phyloP scores from a whole-genome alignment of 2,113 vertebrate genomes.

The Oxygymnocypris stewartii region DNA sequence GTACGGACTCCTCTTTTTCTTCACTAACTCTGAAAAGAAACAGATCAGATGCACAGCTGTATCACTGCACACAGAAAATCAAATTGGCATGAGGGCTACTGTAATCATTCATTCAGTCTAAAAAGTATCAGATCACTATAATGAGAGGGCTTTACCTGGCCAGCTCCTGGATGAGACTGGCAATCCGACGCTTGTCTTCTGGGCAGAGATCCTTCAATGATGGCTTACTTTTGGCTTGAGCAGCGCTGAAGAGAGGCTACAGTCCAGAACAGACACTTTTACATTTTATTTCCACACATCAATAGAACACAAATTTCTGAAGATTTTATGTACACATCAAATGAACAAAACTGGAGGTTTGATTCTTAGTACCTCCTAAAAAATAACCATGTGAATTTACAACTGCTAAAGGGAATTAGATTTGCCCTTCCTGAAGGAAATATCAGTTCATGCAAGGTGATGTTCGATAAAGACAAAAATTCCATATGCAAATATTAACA shows the following conservation, averaged over 20 bases:
- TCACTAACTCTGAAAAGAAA: slow-evolving; percentile 85
- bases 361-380: background rate
- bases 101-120: background rate
- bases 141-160: slow-evolving; percentile 80
- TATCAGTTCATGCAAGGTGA: background rate
- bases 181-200: slow-evolving; percentile 95
- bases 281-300: background rate
- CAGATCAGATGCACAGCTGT: background rate
- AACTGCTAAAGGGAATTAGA: background rate
- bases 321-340: background rate
- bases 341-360: background rate
- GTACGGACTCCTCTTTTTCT: slow-evolving; percentile 92
- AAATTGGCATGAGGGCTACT: background rate
- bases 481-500: background rate
- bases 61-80: background rate
- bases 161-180: slow-evolving; percentile 94
- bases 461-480: background rate
- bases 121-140: background rate
- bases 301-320: background rate
- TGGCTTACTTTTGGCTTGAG: slow-evolving; percentile 73
- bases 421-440: slow-evolving; percentile 43
- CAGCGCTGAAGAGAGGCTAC: slow-evolving; percentile 72
- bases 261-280: slow-evolving; percentile 29
- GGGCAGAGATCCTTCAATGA: slow-evolving; percentile 94
- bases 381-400: background rate